Percentiles rank a stretch among this genome's conserved stretches.
These are phyloP conservation scores for Ectropis grisescens DNA, from an alignment of 1,140 invertebrate genomes.

Conservation along the genomic window DNA sequence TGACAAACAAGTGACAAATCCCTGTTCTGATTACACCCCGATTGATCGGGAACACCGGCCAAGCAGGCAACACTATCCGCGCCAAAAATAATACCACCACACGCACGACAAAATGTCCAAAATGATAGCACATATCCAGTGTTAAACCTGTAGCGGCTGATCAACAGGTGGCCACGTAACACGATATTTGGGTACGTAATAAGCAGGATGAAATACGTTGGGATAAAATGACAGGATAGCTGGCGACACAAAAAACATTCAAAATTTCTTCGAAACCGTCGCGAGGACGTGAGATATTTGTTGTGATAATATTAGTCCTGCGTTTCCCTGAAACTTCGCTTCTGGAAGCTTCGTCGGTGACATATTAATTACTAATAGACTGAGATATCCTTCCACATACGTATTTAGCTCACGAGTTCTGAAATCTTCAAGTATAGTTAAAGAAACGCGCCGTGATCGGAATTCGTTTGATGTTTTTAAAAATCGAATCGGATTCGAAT, in stretches of 20 bases:
- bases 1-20: no score
- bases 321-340: slow-evolving; percentile 32
- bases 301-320: slow-evolving; percentile 51
- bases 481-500: slow-evolving; percentile 7
- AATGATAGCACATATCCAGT: no score
- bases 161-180: slow-evolving; percentile 27
- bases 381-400: slow-evolving; percentile 7
- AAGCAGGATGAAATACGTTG: slow-evolving; percentile 16
- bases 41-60: slow-evolving; percentile 16
- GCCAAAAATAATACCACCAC: slow-evolving; percentile 9
- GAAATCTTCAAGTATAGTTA: slow-evolving; percentile 4
- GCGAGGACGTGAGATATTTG: slow-evolving; percentile 47
- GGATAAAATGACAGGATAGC: slow-evolving; percentile 27
- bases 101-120: no score
- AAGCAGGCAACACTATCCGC: slow-evolving; percentile 8
- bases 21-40: no score
- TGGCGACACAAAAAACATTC: slow-evolving; percentile 23
- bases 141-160: no score
- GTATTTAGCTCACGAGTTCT: slow-evolving; percentile 10
- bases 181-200: slow-evolving; percentile 14
- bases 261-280: slow-evolving; percentile 33
- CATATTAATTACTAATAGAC: slow-evolving; percentile 48
- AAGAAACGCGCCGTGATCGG: slow-evolving; percentile 8
- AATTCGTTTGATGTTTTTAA: slow-evolving; percentile 9
- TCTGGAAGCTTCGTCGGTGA: slow-evolving; percentile 24